These are phyloP conservation scores for Callipepla squamata DNA, from an alignment of 2,113 vertebrate species.

Conservation along the genomic window DNA sequence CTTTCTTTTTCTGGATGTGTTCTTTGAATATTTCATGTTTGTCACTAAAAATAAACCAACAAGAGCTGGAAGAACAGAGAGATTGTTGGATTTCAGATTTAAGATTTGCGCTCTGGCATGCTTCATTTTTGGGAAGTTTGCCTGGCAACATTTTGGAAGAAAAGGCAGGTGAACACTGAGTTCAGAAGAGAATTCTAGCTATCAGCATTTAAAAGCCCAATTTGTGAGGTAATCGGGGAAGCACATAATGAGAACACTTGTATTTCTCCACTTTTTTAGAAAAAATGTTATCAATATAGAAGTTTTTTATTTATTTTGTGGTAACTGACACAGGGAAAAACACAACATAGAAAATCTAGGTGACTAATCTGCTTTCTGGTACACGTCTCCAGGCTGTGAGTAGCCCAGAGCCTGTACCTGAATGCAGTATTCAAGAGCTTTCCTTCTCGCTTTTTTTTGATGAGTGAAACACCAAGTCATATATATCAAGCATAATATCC, in stretches of 20 bases:
- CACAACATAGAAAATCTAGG: not conserved
- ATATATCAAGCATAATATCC: not conserved
- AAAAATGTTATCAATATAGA: not conserved
- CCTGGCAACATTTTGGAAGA: not conserved
- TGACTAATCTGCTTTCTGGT: not conserved
- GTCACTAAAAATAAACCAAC: not conserved
- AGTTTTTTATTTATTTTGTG: not conserved
- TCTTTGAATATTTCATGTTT: not conserved
- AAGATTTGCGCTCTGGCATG: not conserved
- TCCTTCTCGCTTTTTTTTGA: not conserved
- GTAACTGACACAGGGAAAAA: not conserved
- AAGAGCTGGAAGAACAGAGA: not conserved
- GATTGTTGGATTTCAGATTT: not conserved
- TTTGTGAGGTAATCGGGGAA: not conserved
- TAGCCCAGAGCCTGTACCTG: not conserved
- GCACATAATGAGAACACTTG: rapidly evolving
- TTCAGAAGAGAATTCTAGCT: not conserved
- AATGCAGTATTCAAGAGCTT: not conserved
- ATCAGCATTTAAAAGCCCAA: not conserved
- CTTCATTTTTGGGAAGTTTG: not conserved
- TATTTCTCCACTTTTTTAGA: not conserved
- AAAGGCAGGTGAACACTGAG: not conserved
- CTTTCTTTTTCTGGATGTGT: not conserved
- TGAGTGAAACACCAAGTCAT: not conserved
- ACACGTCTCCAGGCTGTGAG: too few relatives aligned